Percentiles rank a stretch among this genome's conserved stretches.
phyloP scores from a whole-genome alignment of 2,797 vertebrate genomes.

The Melopsittacus undulatus region DNA sequence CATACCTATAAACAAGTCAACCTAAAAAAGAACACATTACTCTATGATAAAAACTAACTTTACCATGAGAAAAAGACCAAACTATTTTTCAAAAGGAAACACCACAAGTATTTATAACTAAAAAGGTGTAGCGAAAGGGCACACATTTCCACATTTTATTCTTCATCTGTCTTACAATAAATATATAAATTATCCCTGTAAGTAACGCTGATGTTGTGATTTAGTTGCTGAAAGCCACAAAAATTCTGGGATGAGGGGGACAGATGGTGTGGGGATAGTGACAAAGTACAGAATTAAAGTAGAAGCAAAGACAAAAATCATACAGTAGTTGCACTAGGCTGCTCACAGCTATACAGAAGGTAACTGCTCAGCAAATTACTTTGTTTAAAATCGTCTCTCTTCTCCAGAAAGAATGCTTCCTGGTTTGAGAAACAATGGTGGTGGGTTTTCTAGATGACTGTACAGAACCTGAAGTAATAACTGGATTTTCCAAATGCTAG shows the following conservation, averaged over 20 bases:
- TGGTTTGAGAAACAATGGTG: neutral
- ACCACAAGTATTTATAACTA: neutral
- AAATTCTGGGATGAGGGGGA: neutral
- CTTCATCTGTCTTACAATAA: neutral
- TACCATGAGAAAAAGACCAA: neutral
- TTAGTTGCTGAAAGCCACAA: neutral
- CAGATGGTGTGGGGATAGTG: neutral
- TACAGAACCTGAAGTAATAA: neutral
- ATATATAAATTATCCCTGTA: neutral
- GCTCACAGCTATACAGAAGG: slow-evolving; percentile 24
- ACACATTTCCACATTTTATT: neutral
- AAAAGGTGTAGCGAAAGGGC: neutral
- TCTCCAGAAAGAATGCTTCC: neutral
- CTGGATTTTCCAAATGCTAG: neutral
- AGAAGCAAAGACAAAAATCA: neutral
- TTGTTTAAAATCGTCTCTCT: neutral
- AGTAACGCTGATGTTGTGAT: neutral
- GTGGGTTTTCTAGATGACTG: neutral
- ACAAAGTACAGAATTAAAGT: neutral
- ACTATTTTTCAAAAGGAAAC: neutral
- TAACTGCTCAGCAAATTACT: slow-evolving; percentile 1
- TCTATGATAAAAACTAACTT: neutral
- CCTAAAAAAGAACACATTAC: neutral
- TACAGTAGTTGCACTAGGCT: neutral
- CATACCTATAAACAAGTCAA: slow-evolving; percentile 51